Percentiles rank a stretch among this genome's conserved stretches.
phyloP scores from a whole-genome alignment of 1,140 invertebrate species.

The Camponotus pennsylvanicus region DNA sequence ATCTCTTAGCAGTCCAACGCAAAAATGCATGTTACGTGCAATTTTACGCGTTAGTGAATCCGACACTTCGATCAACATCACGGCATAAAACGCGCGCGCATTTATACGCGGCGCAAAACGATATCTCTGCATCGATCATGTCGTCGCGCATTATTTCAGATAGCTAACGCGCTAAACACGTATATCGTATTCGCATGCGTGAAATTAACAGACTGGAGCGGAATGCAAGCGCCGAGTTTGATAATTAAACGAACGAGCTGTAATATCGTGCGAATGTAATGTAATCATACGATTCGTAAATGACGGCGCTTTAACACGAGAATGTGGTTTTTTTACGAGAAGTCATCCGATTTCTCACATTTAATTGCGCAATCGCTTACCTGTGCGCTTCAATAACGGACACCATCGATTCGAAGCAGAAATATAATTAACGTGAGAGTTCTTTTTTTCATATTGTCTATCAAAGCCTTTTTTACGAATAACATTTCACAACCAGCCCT shows the following conservation, averaged over 20 bases:
- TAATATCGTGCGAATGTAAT: background rate
- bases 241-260: background rate
- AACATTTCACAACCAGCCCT: background rate
- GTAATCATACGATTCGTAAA: background rate
- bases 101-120: constrained; percentile 4
- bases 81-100: background rate
- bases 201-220: background rate
- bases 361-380: background rate
- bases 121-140: constrained; percentile 8
- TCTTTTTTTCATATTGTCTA: background rate
- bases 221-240: background rate
- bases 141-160: constrained; percentile 49
- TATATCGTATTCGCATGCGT: background rate
- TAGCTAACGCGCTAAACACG: background rate
- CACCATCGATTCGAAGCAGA: background rate
- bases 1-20: background rate
- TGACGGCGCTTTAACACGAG: background rate
- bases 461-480: no score
- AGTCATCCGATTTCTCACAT: background rate
- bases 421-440: background rate
- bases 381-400: background rate
- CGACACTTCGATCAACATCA: constrained; percentile 54
- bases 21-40: constrained; percentile 1
- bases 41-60: constrained; percentile 52
- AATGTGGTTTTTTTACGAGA: background rate